Percentiles rank a stretch among this genome's conserved stretches.
Conservation (phyloP, 2,113 vertebrate genomes). For the Silurus meridionalis region DNA sequence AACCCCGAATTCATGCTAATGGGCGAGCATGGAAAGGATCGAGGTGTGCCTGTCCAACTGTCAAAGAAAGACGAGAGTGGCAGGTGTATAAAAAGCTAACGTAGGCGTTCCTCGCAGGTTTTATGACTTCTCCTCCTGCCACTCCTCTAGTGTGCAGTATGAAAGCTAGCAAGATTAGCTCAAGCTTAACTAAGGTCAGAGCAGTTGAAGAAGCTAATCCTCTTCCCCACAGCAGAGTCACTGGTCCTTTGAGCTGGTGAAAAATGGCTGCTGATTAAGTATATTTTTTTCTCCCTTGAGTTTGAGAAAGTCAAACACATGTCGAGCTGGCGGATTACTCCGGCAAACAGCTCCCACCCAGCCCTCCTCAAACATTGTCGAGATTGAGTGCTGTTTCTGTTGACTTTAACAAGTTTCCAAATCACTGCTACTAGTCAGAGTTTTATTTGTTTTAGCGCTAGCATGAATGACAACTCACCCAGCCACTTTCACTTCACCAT, state of each 20-base stretch:
- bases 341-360: conserved; percentile 70
- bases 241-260: conserved; percentile 54
- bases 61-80: background rate
- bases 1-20: background rate
- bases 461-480: background rate
- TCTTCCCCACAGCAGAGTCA: conserved; percentile 55
- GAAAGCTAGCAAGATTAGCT: conserved; percentile 37
- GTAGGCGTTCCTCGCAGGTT: conserved; percentile 12
- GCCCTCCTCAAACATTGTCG: conserved; percentile 48
- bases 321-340: conserved; percentile 61
- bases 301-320: conserved; percentile 70
- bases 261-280: conserved; percentile 57
- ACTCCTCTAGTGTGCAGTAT: background rate
- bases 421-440: conserved; percentile 14
- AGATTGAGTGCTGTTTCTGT: conserved; percentile 45
- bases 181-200: conserved; percentile 51
- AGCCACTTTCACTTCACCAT: background rate
- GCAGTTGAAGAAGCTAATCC: conserved; percentile 62
- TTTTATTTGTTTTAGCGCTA: conserved; percentile 28
- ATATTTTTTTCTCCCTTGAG: conserved; percentile 51
- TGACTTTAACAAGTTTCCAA: conserved; percentile 45
- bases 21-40: background rate
- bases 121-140: conserved; percentile 30
- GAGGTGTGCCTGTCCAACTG: conserved; percentile 7
- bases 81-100: conserved; percentile 18